Base-by-base conservation (phyloP, 2,888 invertebrate genomes). In the Nipponacmea schrenckii region DNA sequence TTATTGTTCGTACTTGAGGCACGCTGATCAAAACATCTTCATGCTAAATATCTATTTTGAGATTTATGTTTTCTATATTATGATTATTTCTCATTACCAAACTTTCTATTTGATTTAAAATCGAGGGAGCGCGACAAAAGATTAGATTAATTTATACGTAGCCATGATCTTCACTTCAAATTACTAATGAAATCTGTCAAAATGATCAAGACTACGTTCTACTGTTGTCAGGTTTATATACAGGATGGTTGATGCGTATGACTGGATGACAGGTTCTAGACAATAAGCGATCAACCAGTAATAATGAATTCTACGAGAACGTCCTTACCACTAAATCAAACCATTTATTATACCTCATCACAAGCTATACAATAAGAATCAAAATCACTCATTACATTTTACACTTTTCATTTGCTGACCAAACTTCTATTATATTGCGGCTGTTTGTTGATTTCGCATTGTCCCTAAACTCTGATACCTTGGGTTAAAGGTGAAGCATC, bases 191-290 rank as follows among this genome's bases (percentile, higher is more conserved):
- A 56, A 56, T 56, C 56, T 56, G 56, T 56, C 56, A 56, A 24
- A 24, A 56, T 56, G 56, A 56, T 56, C 56, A 24, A 20, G 56
- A 56, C 56, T 56, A 56, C 56, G 24, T 56, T 39, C 39, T 39
- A 39, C 39, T 39, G 39, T 39, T 39, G 39, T 39, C 39, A 24
- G 56, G 56, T 56, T 24, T 10, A 24, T 56, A 24, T 56, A 20
- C 56, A 56, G 24, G 24, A 56, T 20, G 56, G 56, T 56, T 56
- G 56, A 4, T 56, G 24, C 24, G 56, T 24, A 24, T 56, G 56
- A 56, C 56, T 56, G 56, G 56, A 56, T 56, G 56, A 56, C 24
- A 24, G 56, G 56, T 56, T 56, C 56, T 56, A 56, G 56, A 56
- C 56, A 56, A 56, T 56, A 56, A 56, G 20, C 24, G 56, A 56